Conservation (phyloP, 2,888 invertebrate species). For the Leptopterna dolabrata region DNA sequence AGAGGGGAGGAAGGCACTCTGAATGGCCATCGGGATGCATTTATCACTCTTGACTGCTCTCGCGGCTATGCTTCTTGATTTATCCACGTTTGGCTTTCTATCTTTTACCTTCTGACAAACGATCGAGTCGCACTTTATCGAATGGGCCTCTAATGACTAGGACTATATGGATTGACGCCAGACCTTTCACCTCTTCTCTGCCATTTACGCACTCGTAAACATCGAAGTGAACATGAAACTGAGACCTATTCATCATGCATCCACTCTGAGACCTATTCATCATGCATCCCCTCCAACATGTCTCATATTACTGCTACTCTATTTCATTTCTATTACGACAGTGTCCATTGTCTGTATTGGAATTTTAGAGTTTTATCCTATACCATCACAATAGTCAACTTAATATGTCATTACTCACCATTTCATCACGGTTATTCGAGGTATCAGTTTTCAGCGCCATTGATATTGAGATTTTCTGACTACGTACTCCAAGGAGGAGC, state of each 20-base stretch:
- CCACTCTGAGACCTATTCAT: neutral
- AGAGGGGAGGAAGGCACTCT: neutral
- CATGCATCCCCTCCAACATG: neutral
- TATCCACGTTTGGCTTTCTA: constrained; percentile 47
- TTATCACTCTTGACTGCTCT: constrained; percentile 39
- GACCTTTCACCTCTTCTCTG: constrained; percentile 1
- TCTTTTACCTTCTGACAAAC: constrained; percentile 42
- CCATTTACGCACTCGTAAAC: constrained; percentile 18
- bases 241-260: neutral
- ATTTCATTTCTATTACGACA: too few relatives aligned
- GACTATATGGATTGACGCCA: neutral
- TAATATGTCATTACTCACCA: too few relatives aligned
- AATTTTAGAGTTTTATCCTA: too few relatives aligned
- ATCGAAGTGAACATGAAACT: neutral
- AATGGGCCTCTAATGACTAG: constrained; percentile 39
- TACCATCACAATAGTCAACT: too few relatives aligned
- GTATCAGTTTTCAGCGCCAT: too few relatives aligned
- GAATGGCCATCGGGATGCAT: constrained; percentile 19
- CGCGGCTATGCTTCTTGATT: constrained; percentile 38
- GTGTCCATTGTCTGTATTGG: too few relatives aligned
- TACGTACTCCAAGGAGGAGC: too few relatives aligned
- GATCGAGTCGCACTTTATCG: constrained; percentile 43
- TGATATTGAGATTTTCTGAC: too few relatives aligned
- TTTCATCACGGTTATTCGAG: too few relatives aligned
- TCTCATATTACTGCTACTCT: neutral